Base-by-base conservation (phyloP, 1,140 invertebrate species). In the Drosophila prosaltans region DNA sequence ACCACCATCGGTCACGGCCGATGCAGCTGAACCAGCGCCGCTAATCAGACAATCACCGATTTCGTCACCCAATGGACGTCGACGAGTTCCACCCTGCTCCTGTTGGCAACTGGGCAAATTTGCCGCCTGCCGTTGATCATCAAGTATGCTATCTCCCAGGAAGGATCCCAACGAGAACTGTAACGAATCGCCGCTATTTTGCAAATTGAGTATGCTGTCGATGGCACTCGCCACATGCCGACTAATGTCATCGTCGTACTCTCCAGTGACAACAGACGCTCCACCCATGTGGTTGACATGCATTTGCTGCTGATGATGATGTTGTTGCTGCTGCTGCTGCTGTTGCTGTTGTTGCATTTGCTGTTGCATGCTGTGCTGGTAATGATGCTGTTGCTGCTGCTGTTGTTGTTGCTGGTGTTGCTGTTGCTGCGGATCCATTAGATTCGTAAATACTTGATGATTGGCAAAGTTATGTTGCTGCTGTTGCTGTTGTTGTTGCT, bases 141-240 rank as follows among this genome's bases (percentile, higher is more conserved):
- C 86, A 3, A 92, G 65, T 26, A 91, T 91, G 43, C 91, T 91
- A 48, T 92, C 91, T 16, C 90, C 89, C 8, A 92, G 68, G 11
- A 92, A 83, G 0, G 91, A 91, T 6, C 91, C 91, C 64, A 92
- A 65, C 10, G 91, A 91, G 66, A 91, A 91, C 72, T 92, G 91
- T 45, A 92, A 43, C 8, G 91, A 92, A 39, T 88, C 88, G 16
- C 90, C 91, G 65, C 90, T 92, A 57, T 94, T 93, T 81, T 96
- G 95, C 69, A 96, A 91, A 92, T 96, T 96, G 30, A 96, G 92
- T 79, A 96, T 96, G 81, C 95, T 96, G 81, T 96, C 95, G 65
- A 96, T 96, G 58, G 96, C 96, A 72, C 95, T 95, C 90, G 96
- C 95, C 43, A 96, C 95, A 86, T 96, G 96, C 8, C 95, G 95